Percentiles rank a stretch among this genome's conserved stretches.
phyloP scores from a whole-genome alignment of 2,797 vertebrate species.

The Pelochelys cantorii region DNA sequence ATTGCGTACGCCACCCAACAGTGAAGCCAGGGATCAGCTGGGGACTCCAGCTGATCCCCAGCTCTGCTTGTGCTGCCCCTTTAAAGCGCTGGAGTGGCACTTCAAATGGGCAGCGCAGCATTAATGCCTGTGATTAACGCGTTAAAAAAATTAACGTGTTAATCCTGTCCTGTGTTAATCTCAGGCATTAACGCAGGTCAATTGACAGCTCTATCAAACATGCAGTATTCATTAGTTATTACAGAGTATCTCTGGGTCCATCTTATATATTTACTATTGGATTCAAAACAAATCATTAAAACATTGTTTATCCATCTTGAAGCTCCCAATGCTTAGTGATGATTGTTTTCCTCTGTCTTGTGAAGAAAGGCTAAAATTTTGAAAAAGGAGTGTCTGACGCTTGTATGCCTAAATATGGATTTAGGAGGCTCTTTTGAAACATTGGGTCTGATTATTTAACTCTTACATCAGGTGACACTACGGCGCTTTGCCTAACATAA shows the following conservation, averaged over 20 bases:
- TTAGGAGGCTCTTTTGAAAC: not conserved
- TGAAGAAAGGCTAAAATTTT: not conserved
- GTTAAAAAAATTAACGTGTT: no score
- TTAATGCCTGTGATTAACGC: no score
- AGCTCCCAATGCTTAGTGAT: not conserved
- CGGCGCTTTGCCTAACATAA: not conserved
- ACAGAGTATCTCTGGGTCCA: not conserved
- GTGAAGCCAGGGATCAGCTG: no score
- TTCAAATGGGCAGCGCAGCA: no score
- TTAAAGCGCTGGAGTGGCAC: no score
- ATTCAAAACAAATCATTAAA: not conserved
- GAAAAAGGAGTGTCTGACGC: not conserved
- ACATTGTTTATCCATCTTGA: constrained; percentile 6
- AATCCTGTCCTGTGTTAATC: no score
- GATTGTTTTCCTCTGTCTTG: not conserved
- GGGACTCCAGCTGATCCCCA: no score
- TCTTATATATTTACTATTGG: not conserved
- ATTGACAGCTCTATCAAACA: not conserved
- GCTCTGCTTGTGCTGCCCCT: no score
- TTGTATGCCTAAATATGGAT: not conserved
- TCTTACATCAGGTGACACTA: not conserved
- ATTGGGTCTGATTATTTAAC: not conserved
- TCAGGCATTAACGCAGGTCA: no score
- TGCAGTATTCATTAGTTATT: not conserved
- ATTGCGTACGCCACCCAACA: no score